A percentile compares a stretch with the other conserved stretches of the same genome.
Evolutionary conservation across 2,888 invertebrate species (phyloP).

Genomic region (Galerucella nymphaeae): DNA sequence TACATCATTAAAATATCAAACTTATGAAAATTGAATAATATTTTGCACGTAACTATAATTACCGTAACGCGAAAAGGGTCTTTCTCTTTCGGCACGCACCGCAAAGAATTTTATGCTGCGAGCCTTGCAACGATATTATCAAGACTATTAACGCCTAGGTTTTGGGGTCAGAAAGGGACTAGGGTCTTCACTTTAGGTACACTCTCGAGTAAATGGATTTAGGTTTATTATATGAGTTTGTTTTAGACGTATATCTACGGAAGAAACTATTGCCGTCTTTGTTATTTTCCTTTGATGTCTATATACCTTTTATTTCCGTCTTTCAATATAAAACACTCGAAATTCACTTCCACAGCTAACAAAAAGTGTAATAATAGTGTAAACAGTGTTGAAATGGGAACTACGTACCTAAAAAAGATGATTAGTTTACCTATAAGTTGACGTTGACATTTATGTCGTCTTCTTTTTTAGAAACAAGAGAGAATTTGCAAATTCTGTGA

Average conservation of each 20-base stretch:
- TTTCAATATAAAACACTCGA: neutral
- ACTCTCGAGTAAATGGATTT: conserved; percentile 30
- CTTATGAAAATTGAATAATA: conserved; percentile 4
- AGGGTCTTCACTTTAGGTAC: conserved; percentile 20
- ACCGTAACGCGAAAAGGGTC: conserved; percentile 29
- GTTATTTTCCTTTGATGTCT: neutral
- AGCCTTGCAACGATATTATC: conserved; percentile 53
- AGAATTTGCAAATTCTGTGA: too few species aligned
- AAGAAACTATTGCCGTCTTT: neutral
- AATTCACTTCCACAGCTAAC: too few species aligned
- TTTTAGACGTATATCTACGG: neutral
- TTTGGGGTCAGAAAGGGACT: conserved; percentile 34
- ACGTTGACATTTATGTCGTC: too few species aligned
- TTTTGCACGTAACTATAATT: conserved; percentile 25
- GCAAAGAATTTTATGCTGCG: conserved; percentile 51
- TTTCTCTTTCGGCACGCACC: conserved; percentile 52
- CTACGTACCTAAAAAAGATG: too few species aligned
- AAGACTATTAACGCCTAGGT: conserved; percentile 47
- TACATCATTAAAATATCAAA: neutral
- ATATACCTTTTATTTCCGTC: neutral
- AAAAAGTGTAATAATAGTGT: too few species aligned
- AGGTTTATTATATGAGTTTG: conserved; percentile 30
- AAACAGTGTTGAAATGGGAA: too few species aligned
- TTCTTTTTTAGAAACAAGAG: too few species aligned
- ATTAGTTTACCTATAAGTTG: too few species aligned